Percentiles rank a stretch among this genome's conserved stretches.
These are phyloP conservation scores for Dolichomitus sp. DNA, from an alignment of 2,888 invertebrate genomes.

Conservation along the genomic window DNA sequence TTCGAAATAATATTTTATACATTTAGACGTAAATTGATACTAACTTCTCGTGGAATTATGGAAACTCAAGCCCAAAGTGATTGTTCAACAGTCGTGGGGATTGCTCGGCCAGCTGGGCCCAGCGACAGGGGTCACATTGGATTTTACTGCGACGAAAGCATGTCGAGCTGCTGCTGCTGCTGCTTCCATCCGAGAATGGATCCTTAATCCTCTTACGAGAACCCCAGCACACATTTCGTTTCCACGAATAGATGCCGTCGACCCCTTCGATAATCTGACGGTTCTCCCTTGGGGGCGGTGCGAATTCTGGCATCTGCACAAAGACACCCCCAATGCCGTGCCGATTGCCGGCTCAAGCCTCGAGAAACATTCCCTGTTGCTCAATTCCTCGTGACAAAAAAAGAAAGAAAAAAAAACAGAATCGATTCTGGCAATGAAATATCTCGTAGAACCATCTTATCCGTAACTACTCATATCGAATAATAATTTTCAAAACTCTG, in stretches of 20 bases:
- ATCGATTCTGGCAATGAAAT: background rate
- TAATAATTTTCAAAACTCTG: no score
- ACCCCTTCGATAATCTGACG: constrained; percentile 65
- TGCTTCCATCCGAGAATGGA: constrained; percentile 44
- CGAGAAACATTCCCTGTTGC: background rate
- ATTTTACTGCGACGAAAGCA: constrained; percentile 34
- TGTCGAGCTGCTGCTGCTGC: background rate
- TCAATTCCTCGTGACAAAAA: background rate
- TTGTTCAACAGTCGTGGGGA: constrained; percentile 25
- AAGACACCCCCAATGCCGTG: constrained; percentile 35
- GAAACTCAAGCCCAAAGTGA: background rate
- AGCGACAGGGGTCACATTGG: constrained; percentile 33
- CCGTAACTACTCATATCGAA: background rate
- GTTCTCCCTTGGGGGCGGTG: constrained; percentile 56
- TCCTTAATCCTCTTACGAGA: constrained; percentile 65
- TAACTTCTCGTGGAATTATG: background rate
- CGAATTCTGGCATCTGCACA: constrained; percentile 68
- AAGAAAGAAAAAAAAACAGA: background rate
- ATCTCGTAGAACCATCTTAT: background rate
- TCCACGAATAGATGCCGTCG: constrained; percentile 48
- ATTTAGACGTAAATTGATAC: background rate
- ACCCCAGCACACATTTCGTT: constrained; percentile 51
- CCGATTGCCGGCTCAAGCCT: constrained; percentile 17
- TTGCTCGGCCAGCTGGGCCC: constrained; percentile 30
- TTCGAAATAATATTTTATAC: no score